phyloP scores from a whole-genome alignment of 2,113 vertebrate genomes.

The Anseranas semipalmata region DNA sequence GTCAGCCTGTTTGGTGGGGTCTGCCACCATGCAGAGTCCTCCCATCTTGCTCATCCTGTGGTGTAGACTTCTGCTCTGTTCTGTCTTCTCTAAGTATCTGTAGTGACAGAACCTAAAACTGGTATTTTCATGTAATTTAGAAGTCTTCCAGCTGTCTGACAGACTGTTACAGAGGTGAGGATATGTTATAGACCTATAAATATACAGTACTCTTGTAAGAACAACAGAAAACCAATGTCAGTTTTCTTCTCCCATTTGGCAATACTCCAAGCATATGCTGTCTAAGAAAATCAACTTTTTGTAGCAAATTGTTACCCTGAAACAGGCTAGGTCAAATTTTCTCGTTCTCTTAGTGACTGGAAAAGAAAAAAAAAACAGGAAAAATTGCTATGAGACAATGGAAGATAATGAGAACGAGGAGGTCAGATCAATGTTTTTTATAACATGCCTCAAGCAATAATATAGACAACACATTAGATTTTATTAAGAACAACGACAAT shows the following conservation, averaged over 20 bases:
- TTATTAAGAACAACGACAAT: background rate
- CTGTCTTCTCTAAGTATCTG: background rate
- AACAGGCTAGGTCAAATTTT: background rate
- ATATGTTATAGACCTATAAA: conserved; percentile 25
- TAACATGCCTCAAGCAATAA: background rate
- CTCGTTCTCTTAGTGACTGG: background rate
- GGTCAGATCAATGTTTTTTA: background rate
- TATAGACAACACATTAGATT: background rate
- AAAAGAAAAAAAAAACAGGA: background rate
- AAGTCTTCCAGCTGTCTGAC: conserved; percentile 43
- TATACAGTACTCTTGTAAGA: background rate
- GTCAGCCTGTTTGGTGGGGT: background rate
- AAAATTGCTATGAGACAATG: background rate
- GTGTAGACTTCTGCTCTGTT: conserved; percentile 36
- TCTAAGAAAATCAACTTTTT: background rate
- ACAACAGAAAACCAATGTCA: background rate
- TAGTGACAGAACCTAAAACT: conserved; percentile 49
- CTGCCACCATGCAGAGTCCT: conserved; percentile 11
- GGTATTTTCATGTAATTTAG: conserved; percentile 35
- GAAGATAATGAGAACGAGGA: background rate
- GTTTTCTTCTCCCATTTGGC: conserved; percentile 38
- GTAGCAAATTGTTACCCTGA: background rate
- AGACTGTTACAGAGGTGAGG: conserved; percentile 56
- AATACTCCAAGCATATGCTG: background rate
- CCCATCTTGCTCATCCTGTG: conserved; percentile 52